Evolutionary conservation across 2,888 invertebrate species (phyloP).

Genomic region (Petrophora chlorosata): DNA sequence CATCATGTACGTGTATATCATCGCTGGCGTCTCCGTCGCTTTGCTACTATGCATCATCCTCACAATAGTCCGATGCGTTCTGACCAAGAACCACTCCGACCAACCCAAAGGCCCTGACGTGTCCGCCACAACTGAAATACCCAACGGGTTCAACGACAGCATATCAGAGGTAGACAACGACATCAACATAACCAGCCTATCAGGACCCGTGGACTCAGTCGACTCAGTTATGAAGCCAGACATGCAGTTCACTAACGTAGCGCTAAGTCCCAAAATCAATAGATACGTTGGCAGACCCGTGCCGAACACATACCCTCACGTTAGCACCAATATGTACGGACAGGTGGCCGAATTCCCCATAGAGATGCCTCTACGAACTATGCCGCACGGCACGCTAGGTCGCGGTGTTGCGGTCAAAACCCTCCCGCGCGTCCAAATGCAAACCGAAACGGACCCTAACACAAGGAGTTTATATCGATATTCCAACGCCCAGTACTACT

Average conservation of each 20-base stretch:
- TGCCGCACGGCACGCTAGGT: slow-evolving; percentile 77
- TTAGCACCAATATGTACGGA: slow-evolving; percentile 81
- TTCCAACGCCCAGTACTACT: slow-evolving; percentile 88
- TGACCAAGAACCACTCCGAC: slow-evolving; percentile 86
- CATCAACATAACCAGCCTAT: slow-evolving; percentile 87
- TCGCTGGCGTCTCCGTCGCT: slow-evolving; percentile 89
- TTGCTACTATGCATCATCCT: slow-evolving; percentile 88
- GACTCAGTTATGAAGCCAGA: slow-evolving; percentile 74
- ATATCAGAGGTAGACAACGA: slow-evolving; percentile 93
- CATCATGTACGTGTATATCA: slow-evolving; percentile 92
- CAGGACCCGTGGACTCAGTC: slow-evolving; percentile 85
- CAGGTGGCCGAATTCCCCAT: slow-evolving; percentile 79
- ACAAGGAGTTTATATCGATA: slow-evolving; percentile 86
- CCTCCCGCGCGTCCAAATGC: slow-evolving; percentile 73
- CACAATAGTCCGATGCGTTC: slow-evolving; percentile 87
- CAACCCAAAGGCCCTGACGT: slow-evolving; percentile 88
- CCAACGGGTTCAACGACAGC: slow-evolving; percentile 93
- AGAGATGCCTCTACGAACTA: slow-evolving; percentile 80
- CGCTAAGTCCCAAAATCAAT: slow-evolving; percentile 77
- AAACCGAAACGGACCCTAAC: slow-evolving; percentile 79
- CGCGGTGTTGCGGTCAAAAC: slow-evolving; percentile 78
- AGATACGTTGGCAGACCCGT: slow-evolving; percentile 77
- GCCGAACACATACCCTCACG: slow-evolving; percentile 78
- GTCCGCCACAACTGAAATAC: slow-evolving; percentile 89
- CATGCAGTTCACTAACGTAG: slow-evolving; percentile 74